Evolutionary conservation across 2,113 vertebrate genomes (phyloP), one percentile per base, ranked within the genome.

Genomic region (Montifringilla adamsi): DNA sequence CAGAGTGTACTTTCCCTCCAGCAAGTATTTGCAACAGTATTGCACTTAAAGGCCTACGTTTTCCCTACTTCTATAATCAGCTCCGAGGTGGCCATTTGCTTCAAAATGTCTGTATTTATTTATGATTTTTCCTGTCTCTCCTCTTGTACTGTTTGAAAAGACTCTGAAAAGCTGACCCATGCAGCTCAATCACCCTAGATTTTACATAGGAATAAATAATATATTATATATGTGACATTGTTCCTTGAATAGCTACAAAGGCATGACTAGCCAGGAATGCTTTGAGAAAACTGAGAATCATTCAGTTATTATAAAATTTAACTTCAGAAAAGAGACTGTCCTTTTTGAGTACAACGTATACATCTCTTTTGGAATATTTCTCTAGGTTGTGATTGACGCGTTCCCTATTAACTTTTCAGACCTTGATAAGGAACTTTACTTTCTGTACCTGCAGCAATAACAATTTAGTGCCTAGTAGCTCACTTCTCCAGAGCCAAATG

Each of bases 351-450:
- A 35, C 5, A 50, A 43, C 12, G 27, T 30, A 23, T 30, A 5
- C 37, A 12, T 83, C 41, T 85, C 24, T 19, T 87, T 44, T 28
- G 12, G 21, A 47, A 20, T 63, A 56, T 28, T 72, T 76, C 7
- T 85, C 24, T 50, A 72, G 17, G 85, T 87, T 0, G 0, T 55
- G 30, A 46, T 39, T 86, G 41, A 47, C 2, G 6, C 21, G 10
- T 47, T 59, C 19, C 7, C 10, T 56, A 3, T 31, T 60, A 19
- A 74, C 9, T 74, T 81, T 67, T 83, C 47, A 93, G 50, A 63
- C 22, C 6, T 70, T 28, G n/a, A 76, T 70, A 35, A 43, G 27
- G 41, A 84, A 9, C 8, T 80, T 86, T 27, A 44, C 22, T 33
- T 94, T 59, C 66, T 55, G 4, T 68, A 64, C 28, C 31, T 69